Conservation (phyloP, 1,140 invertebrate genomes). For the Matsumurasca onukii region DNA sequence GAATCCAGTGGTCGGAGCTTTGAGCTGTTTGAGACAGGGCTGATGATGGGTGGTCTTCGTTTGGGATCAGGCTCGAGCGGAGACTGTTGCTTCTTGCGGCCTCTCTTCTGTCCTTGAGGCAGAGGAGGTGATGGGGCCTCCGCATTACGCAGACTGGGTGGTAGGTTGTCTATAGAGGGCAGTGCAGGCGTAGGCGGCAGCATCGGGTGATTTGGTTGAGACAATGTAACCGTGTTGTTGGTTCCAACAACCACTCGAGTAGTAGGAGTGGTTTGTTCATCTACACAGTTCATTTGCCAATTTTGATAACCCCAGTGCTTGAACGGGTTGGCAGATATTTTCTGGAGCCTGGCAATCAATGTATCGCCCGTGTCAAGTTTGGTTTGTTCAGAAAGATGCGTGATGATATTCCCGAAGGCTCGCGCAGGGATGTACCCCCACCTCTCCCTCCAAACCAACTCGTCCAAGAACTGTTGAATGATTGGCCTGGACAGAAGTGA, state of each 20-base stretch:
- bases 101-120: background rate
- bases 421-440: conserved; percentile 72
- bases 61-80: conserved; percentile 16
- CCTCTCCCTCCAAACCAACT: conserved; percentile 77
- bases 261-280: no score
- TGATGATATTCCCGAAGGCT: conserved; percentile 78
- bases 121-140: background rate
- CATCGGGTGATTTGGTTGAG: background rate
- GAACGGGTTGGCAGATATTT: conserved; percentile 76
- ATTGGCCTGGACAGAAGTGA: conserved; percentile 78
- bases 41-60: background rate
- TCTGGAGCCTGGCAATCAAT: conserved; percentile 58
- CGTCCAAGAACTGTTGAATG: conserved; percentile 87
- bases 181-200: background rate
- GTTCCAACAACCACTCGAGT: background rate
- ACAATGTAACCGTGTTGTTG: no score
- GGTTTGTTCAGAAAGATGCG: conserved; percentile 77
- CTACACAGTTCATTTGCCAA: conserved; percentile 40
- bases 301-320: conserved; percentile 70
- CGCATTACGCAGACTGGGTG: background rate
- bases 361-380: conserved; percentile 54
- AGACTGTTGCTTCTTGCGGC: background rate
- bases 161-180: conserved; percentile 13
- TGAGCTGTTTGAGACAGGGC: background rate
- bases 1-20: conserved; percentile 49